Base-by-base conservation (phyloP, 2,113 vertebrate species). In the Pangasianodon hypophthalmus region DNA sequence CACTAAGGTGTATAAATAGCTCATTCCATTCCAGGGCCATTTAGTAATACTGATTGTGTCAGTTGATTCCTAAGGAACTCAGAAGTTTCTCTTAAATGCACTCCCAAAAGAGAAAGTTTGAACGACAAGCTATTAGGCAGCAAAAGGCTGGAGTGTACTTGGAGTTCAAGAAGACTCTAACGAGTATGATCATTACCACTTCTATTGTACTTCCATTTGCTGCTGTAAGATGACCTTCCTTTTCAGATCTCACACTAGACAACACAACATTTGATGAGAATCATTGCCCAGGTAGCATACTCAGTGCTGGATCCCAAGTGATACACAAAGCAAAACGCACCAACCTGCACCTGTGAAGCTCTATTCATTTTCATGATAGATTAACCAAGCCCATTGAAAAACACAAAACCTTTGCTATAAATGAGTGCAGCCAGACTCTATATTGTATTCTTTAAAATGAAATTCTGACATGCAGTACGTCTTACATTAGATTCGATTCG, bases 361-460 rank as follows among this genome's bases (percentile, higher is more conserved):
- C 54, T 77, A 91, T 88, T 80, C 88, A 62, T 92, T 90, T 81
- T 69, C 41, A 46, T 91, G 89, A 93, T 87, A 58, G 86, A 93
- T 90, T 85, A 29, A 87, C 52, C 44, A 85, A 84, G 82, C 84
- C 82, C 56, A 24, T 41, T 44, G 86, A 41, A 37, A 64, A 80
- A 90, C 37, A 93, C 90, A 92, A 92, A 92, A 88, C 7, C 58
- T 89, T 54, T 62, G 48, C 58, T 48, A 26, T 79, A 64, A 41
- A 87, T 5, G 41, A 29, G 19, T 13, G 41, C 4, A 48, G 56
- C 41, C 56, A 80, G n/a, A n/a, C 75, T 67, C 29, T 26, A 37
- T n/a, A 86, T 32, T 41, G 37, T 37, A 37, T 37, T 37, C 37
- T 37, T 37, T 37, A 4, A 73, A 64, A 52, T 16, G 6, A 56